Evolutionary conservation across 2,113 vertebrate genomes (phyloP).

Genomic region (Pollimyrus isidori): DNA sequence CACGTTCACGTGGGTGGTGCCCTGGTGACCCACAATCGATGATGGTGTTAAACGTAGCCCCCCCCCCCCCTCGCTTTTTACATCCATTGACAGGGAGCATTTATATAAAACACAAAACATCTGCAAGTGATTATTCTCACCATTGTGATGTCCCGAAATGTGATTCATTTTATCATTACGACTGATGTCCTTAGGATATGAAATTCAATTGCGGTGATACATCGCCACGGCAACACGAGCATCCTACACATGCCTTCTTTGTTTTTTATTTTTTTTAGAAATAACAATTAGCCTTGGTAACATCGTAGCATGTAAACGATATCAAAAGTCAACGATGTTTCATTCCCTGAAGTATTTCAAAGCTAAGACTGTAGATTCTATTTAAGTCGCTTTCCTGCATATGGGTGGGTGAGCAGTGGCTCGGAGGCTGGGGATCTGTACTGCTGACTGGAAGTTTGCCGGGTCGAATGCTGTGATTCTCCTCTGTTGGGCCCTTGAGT

Average conservation of each 20-base stretch:
- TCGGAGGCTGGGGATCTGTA: no score
- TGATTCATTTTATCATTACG: neutral
- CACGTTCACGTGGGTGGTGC: neutral
- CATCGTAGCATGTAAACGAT: neutral
- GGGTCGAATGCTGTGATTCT: no score
- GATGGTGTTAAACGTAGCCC: neutral
- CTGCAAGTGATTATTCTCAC: neutral
- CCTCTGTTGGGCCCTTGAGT: no score
- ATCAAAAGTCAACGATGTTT: neutral
- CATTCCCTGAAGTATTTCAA: neutral
- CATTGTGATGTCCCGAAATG: neutral
- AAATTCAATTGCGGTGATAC: neutral
- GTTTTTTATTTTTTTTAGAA: neutral
- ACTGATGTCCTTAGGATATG: conserved; percentile 6
- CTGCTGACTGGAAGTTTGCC: no score
- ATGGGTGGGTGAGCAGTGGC: no score
- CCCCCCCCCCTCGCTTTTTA: neutral
- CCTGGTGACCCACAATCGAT: neutral
- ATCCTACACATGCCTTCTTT: no score
- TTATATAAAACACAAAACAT: neutral
- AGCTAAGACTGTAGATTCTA: neutral
- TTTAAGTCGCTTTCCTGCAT: neutral
- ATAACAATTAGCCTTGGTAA: neutral
- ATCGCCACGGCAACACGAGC: neutral
- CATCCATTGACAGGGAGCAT: neutral